phyloP scores from a whole-genome alignment of 2,888 invertebrate species.

The Empis livida region DNA sequence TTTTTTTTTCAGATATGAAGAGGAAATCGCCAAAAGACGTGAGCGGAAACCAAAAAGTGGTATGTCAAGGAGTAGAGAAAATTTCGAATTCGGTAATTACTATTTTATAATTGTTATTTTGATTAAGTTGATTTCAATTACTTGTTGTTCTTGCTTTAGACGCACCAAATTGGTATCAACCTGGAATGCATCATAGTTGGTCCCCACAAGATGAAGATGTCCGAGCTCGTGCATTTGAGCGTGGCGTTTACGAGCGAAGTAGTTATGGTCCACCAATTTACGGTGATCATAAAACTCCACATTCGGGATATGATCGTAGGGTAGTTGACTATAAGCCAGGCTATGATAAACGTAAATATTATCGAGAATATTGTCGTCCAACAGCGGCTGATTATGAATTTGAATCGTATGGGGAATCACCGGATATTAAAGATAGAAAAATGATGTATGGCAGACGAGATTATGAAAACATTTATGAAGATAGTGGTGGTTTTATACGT shows the following conservation, averaged over 20 bases:
- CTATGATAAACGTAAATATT: conserved; percentile 32
- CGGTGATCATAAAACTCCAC: conserved; percentile 25
- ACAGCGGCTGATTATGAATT: conserved; percentile 26
- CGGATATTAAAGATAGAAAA: conserved; percentile 17
- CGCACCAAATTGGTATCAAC: conserved; percentile 33
- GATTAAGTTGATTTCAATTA: background rate
- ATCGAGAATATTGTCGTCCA: conserved; percentile 32
- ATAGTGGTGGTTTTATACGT: conserved; percentile 15
- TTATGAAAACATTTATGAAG: conserved; percentile 32
- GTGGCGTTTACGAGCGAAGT: conserved; percentile 32
- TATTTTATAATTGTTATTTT: background rate
- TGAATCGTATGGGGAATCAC: conserved; percentile 23
- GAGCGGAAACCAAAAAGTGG: conserved; percentile 29
- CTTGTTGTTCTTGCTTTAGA: conserved; percentile 16
- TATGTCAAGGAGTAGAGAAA: conserved; percentile 31
- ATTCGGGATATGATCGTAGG: conserved; percentile 24
- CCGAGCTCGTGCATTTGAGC: conserved; percentile 29
- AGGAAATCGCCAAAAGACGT: conserved; percentile 25
- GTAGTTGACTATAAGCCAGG: conserved; percentile 15
- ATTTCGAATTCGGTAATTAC: conserved; percentile 31
- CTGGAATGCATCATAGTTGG: conserved; percentile 30
- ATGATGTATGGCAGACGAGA: conserved; percentile 20
- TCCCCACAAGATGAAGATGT: conserved; percentile 33
- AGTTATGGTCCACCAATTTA: conserved; percentile 36
- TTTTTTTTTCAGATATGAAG: conserved; percentile 29